Evolutionary conservation across 2,888 invertebrate species (phyloP).

Genomic region (Rhamnusium bicolor): DNA sequence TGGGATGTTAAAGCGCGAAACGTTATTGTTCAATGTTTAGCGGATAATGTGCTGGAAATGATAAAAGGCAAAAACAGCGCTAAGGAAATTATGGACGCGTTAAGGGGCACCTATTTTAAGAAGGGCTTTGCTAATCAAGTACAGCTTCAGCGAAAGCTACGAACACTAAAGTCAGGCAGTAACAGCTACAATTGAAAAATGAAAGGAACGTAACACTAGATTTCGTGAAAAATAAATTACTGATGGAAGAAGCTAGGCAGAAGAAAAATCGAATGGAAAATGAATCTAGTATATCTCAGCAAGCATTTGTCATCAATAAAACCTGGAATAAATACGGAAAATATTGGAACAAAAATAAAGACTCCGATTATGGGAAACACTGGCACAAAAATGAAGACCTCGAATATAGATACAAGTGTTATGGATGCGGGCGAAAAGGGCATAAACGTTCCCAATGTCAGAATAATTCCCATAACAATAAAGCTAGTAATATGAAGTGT

Average conservation of each 20-base stretch:
- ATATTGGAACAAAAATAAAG: not conserved
- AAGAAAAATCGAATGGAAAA: not conserved
- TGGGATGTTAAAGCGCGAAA: conserved; percentile 37
- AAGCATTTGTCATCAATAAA: not conserved
- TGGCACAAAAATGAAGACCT: not conserved
- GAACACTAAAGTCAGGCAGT: conserved; percentile 24
- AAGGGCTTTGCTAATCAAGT: conserved; percentile 39
- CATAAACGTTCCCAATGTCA: not conserved
- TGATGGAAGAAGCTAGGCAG: conserved; percentile 33
- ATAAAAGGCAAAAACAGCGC: conserved; percentile 35
- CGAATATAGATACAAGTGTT: not conserved
- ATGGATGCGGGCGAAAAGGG: not conserved
- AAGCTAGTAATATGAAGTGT: not conserved
- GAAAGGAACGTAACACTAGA: no score
- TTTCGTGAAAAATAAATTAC: conserved; percentile 32
- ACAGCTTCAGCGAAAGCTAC: conserved; percentile 27
- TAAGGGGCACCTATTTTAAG: conserved; percentile 27
- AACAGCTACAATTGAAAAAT: conserved; percentile 32
- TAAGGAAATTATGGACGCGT: conserved; percentile 29
- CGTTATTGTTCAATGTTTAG: conserved; percentile 36
- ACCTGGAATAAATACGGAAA: no score
- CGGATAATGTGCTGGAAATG: conserved; percentile 40
- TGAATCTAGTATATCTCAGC: not conserved
- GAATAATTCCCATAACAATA: not conserved
- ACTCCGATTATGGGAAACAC: not conserved